Percentiles rank a stretch among this genome's conserved stretches.
Conservation (phyloP, 2,888 invertebrate genomes). For the Caenorhabditis doughertyi region DNA sequence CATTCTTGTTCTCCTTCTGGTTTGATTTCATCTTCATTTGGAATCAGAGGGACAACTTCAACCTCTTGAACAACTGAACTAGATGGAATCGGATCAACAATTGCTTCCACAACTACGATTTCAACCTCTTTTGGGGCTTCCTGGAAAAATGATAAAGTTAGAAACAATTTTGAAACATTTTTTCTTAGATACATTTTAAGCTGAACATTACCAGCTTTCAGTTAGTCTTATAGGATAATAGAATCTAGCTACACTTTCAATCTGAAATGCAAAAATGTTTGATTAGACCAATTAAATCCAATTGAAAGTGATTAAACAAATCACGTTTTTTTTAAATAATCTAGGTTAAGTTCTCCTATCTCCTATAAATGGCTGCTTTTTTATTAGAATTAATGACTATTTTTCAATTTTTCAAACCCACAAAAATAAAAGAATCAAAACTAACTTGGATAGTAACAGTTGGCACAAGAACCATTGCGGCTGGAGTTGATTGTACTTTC, state of each 20-base stretch:
- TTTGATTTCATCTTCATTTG: slow-evolving; percentile 31
- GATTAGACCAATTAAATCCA: too few relatives aligned
- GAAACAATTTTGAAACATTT: not conserved
- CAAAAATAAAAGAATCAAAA: not conserved
- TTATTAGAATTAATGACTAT: too few relatives aligned
- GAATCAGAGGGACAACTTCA: slow-evolving; percentile 18
- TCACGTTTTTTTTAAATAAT: too few relatives aligned
- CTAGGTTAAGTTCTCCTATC: too few relatives aligned
- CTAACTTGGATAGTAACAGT: slow-evolving; percentile 48
- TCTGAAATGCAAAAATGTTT: too few relatives aligned
- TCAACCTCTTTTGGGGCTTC: slow-evolving; percentile 42
- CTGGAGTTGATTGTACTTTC: slow-evolving; percentile 30
- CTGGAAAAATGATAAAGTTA: slow-evolving; percentile 11
- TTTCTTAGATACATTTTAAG: too few relatives aligned
- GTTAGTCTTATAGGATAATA: too few relatives aligned
- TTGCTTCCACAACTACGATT: not conserved
- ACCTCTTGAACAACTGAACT: slow-evolving; percentile 37
- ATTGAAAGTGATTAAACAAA: too few relatives aligned
- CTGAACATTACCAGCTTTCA: too few relatives aligned
- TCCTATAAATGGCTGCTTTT: too few relatives aligned
- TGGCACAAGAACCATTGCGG: slow-evolving; percentile 46
- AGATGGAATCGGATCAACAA: slow-evolving; percentile 15
- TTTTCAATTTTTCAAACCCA: too few relatives aligned
- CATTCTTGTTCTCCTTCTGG: slow-evolving; percentile 20
- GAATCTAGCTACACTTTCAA: too few relatives aligned